phyloP scores from a whole-genome alignment of 2,797 vertebrate genomes.

The Coccyzus lansbergi region DNA sequence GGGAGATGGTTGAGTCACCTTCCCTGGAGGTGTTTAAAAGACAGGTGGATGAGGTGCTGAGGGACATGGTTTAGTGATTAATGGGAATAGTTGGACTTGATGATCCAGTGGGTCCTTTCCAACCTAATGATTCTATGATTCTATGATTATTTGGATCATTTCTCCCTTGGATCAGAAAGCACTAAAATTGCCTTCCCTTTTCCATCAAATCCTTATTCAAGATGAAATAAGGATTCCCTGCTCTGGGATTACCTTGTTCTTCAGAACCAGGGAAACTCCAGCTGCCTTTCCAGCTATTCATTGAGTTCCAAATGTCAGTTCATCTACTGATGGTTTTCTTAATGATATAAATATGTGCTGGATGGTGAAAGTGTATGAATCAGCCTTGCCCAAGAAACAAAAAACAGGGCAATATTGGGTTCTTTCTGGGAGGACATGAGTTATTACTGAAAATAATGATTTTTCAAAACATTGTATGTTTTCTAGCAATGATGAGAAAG shows the following conservation, averaged over 20 bases:
- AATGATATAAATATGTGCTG: background rate
- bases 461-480: background rate
- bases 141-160: background rate
- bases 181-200: background rate
- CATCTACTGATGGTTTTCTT: constrained; percentile 27
- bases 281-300: constrained; percentile 52
- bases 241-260: constrained; percentile 15
- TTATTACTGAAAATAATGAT: background rate
- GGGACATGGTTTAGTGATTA: too few species aligned
- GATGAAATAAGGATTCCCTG: background rate
- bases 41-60: too few species aligned
- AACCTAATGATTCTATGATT: too few species aligned
- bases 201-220: background rate
- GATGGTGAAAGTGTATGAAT: background rate
- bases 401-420: background rate
- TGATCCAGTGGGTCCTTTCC: too few species aligned
- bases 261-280: constrained; percentile 18
- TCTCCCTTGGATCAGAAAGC: background rate
- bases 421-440: background rate
- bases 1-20: too few species aligned
- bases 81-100: too few species aligned
- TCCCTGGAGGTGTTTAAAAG: too few species aligned
- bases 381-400: background rate
- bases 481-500: background rate
- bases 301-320: constrained; percentile 4